Base-by-base conservation (phyloP, 2,888 invertebrate species). In the Macropis europaea region DNA sequence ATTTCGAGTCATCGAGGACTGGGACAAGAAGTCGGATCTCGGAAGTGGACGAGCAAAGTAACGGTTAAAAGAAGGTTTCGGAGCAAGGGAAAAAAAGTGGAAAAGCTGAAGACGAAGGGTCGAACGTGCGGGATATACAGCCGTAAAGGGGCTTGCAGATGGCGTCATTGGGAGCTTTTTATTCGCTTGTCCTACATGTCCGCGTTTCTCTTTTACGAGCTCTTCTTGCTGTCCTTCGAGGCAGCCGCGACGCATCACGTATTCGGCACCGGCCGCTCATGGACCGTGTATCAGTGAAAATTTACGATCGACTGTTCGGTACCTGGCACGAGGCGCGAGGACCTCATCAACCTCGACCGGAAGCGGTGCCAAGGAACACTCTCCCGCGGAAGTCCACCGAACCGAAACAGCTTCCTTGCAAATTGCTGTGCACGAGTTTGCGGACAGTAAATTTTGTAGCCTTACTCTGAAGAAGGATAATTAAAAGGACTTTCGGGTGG, bases 71-170 rank as follows among this genome's bases (percentile, higher is more conserved):
- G 43, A 42, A 38, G 56, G 62, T 53, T n/a, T 9, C 7, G 6
- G 30, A 52, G n/a, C 11, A 3, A 19, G 40, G 30, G 61, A 57
- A 34, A 62, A 69, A 47, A 67, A 47, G 53, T 24, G 32, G 57
- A 62, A 67, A 62, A 53, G 45, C 34, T 32, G 52, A 60, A 38
- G 64, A 64, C 64, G 54, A 19, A 38, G 42, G 62, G 52, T 48
- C 57, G 54, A 63, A 62, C 59, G 62, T 38, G 56, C 26, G 26
- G 76, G 59, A 69, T 73, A 76, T 75, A 80, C 74, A 73, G 77
- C 72, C 74, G 75, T 82, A 79, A 84, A 86, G 84, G 76, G 81
- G 73, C 68, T 81, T 80, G 82, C 73, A 71, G 82, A 84, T 82
- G 69, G 81, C 76, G 73, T 82, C 82, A 80, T 82, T 76, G 81